These are phyloP conservation scores for Tachyglossus aculeatus DNA, from an alignment of 2,797 vertebrate species.

Conservation along the genomic window DNA sequence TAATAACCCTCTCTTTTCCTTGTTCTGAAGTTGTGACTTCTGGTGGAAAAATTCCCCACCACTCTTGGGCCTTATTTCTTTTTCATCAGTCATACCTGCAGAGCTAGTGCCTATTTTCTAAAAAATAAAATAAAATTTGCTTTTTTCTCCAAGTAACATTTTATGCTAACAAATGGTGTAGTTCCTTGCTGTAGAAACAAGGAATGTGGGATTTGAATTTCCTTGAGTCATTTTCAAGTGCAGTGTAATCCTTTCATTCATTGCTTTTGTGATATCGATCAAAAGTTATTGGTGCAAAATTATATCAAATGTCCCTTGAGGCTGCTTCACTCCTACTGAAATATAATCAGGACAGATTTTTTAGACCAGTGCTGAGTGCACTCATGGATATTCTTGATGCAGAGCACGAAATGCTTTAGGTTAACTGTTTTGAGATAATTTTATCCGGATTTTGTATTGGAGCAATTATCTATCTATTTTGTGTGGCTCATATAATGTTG, in stretches of 20 bases:
- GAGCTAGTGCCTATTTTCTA: conserved; percentile 1
- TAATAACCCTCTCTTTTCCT: too few species aligned
- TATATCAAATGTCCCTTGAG: conserved; percentile 15
- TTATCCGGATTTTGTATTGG: not conserved
- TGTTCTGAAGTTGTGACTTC: not conserved
- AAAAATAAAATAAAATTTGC: conserved; percentile 8
- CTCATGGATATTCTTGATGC: not conserved
- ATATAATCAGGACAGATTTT: conserved; percentile 5
- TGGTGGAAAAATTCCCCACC: not conserved
- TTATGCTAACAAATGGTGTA: conserved; percentile 9
- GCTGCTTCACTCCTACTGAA: conserved; percentile 9
- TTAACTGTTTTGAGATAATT: not conserved
- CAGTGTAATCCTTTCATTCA: not conserved
- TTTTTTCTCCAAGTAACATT: not conserved
- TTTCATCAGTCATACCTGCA: too few species aligned
- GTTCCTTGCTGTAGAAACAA: conserved; percentile 15
- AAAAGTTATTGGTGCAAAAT: conserved; percentile 37
- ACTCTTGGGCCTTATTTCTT: not conserved
- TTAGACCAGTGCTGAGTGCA: conserved; percentile 6
- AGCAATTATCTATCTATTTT: not conserved
- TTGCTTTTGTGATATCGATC: conserved; percentile 13
- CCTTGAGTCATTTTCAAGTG: conserved; percentile 1
- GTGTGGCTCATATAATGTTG: not conserved
- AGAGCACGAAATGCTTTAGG: not conserved
- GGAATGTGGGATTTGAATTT: not conserved